A percentile compares a stretch with the other conserved stretches of the same genome.
These are phyloP conservation scores for Cephonodes hylas DNA, from an alignment of 2,888 invertebrate genomes.

Conservation along the genomic window DNA sequence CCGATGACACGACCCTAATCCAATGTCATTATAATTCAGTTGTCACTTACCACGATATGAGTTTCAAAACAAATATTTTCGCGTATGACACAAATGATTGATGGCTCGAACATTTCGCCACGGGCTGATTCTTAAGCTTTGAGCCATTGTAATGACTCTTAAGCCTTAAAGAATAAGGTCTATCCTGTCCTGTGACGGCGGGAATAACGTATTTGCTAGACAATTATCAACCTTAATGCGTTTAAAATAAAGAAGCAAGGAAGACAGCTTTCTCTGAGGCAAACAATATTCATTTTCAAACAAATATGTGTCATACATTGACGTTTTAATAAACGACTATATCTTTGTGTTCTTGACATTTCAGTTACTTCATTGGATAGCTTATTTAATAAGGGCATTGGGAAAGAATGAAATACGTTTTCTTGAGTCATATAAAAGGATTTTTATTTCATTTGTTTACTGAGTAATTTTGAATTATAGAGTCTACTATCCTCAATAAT, in stretches of 20 bases:
- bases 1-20: background rate
- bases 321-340: background rate
- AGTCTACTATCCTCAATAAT: too few species aligned
- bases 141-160: background rate
- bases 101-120: slow-evolving; percentile 2
- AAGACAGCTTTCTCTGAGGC: background rate
- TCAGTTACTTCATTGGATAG: background rate
- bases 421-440: background rate
- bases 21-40: slow-evolving; percentile 9
- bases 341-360: background rate
- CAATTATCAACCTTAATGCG: background rate
- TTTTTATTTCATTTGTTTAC: background rate
- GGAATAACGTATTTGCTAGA: background rate
- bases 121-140: background rate
- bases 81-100: slow-evolving; percentile 10
- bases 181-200: background rate
- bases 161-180: background rate
- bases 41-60: slow-evolving; percentile 5
- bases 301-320: background rate
- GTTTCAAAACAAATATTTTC: slow-evolving; percentile 10
- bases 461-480: background rate
- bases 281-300: slow-evolving; percentile 1
- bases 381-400: background rate
- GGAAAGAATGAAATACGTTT: background rate
- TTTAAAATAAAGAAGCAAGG: background rate